A percentile compares a stretch with the other conserved stretches of the same genome.
Evolutionary conservation across 2,888 invertebrate species (phyloP).

Genomic region (Cephus runcator): DNA sequence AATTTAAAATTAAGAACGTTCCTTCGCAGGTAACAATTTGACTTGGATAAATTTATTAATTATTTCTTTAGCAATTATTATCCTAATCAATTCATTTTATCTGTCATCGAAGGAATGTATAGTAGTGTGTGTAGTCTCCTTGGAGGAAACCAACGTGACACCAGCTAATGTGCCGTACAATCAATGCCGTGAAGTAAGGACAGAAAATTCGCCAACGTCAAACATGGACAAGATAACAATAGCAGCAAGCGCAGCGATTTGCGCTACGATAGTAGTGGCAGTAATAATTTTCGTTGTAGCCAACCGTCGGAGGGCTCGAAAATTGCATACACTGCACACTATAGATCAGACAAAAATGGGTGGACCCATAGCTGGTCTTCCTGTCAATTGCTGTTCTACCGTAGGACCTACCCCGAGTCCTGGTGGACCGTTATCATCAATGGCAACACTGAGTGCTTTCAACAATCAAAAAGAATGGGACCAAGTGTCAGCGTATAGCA

Average conservation of each 20-base stretch:
- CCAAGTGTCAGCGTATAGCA: conserved; percentile 90
- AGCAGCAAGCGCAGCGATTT: conserved; percentile 92
- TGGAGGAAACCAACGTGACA: conserved; percentile 89
- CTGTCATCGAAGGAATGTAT: conserved; percentile 81
- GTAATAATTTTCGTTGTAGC: conserved; percentile 91
- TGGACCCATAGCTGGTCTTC: conserved; percentile 77
- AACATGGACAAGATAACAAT: conserved; percentile 97
- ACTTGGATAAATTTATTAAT: not conserved
- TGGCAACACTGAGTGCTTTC: conserved; percentile 86
- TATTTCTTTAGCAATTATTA: not conserved
- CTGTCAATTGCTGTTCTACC: conserved; percentile 82
- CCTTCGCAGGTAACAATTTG: conserved; percentile 78
- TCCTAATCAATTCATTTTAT: conserved; percentile 4
- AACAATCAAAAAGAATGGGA: conserved; percentile 90
- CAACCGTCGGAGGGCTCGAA: conserved; percentile 81
- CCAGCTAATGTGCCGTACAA: conserved; percentile 86
- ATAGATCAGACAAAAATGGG: conserved; percentile 77
- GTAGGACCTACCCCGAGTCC: conserved; percentile 80
- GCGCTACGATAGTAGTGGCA: conserved; percentile 90
- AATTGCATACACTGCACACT: conserved; percentile 74
- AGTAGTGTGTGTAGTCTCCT: conserved; percentile 90
- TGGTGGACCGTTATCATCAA: conserved; percentile 81
- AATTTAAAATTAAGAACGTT: conserved; percentile 93
- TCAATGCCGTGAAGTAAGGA: conserved; percentile 90
- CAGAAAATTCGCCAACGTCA: conserved; percentile 83